Percentiles rank a stretch among this genome's conserved stretches.
These are phyloP conservation scores for Agrochola circellaris DNA, from an alignment of 2,888 invertebrate genomes.

Conservation along the genomic window DNA sequence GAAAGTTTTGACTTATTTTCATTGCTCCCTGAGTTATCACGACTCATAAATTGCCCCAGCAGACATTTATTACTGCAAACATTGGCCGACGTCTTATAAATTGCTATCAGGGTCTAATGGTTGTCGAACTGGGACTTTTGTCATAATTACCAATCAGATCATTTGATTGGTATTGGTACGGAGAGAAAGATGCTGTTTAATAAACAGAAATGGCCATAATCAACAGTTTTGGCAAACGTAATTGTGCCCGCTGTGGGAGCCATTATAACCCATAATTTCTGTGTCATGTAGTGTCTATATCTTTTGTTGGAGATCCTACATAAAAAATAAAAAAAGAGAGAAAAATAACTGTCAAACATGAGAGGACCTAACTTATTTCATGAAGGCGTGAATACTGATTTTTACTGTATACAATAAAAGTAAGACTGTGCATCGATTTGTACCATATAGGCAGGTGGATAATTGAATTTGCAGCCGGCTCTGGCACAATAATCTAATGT, in stretches of 20 bases:
- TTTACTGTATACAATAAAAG: no score
- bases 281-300: neutral
- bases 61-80: constrained; percentile 41
- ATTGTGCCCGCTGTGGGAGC: neutral
- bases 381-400: neutral
- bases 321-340: neutral
- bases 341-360: neutral
- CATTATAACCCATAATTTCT: neutral
- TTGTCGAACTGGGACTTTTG: constrained; percentile 17
- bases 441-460: no score
- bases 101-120: constrained; percentile 34
- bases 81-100: constrained; percentile 32
- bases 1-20: constrained; percentile 34
- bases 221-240: neutral
- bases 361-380: neutral
- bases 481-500: no score
- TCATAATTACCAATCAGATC: constrained; percentile 39
- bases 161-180: neutral
- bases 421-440: no score
- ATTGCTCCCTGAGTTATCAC: constrained; percentile 14
- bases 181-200: constrained; percentile 3
- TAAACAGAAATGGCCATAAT: neutral
- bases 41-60: constrained; percentile 29
- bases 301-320: neutral
- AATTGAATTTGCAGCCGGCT: no score